phyloP scores from a whole-genome alignment of 2,888 invertebrate genomes.

The Melanostoma mellinum region DNA sequence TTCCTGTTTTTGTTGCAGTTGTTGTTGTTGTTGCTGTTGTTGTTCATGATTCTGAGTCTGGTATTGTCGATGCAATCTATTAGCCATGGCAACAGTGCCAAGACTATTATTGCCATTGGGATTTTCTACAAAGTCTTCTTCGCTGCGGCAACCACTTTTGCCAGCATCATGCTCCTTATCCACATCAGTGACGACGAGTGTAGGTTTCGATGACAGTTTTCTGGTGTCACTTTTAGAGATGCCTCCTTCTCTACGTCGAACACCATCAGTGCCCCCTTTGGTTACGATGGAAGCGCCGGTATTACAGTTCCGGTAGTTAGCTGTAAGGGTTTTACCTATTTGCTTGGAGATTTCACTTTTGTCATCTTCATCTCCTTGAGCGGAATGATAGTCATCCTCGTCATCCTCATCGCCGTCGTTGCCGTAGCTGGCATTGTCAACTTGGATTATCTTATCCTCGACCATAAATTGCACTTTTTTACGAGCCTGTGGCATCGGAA shows the following conservation, averaged over 20 bases:
- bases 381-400: conserved; percentile 35
- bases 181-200: conserved; percentile 37
- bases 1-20: conserved; percentile 55
- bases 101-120: conserved; percentile 43
- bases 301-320: conserved; percentile 54
- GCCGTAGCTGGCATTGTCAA: conserved; percentile 72
- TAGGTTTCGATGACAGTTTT: conserved; percentile 51
- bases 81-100: conserved; percentile 39
- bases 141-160: conserved; percentile 28
- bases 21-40: conserved; percentile 72
- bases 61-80: conserved; percentile 55
- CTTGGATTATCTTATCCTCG: conserved; percentile 83
- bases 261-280: conserved; percentile 5
- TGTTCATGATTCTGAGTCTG: conserved; percentile 50
- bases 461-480: conserved; percentile 89
- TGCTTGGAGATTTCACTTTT: conserved; percentile 63
- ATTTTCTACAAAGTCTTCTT: conserved; percentile 33
- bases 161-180: conserved; percentile 20
- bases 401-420: conserved; percentile 58
- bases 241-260: background rate
- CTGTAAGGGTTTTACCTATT: conserved; percentile 57
- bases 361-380: conserved; percentile 59
- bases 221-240: conserved; percentile 43
- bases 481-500: conserved; percentile 84
- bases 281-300: conserved; percentile 26